phyloP scores from a whole-genome alignment of 2,113 vertebrate species.

The Puma concolor region DNA sequence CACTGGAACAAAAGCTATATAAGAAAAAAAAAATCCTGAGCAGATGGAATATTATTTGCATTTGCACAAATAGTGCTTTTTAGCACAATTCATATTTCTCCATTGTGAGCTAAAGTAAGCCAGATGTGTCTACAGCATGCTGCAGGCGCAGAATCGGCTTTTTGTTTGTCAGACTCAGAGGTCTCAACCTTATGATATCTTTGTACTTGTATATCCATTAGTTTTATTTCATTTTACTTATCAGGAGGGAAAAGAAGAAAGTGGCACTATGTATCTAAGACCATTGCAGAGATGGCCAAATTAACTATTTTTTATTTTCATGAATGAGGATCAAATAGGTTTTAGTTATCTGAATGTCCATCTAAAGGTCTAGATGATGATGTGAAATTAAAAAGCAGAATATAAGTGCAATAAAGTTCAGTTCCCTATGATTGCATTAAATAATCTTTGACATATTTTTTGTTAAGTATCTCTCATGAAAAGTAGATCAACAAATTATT shows the following conservation, averaged over 20 bases:
- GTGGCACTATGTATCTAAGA: constrained; percentile 22
- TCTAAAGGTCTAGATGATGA: constrained; percentile 35
- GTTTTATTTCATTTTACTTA: constrained; percentile 75
- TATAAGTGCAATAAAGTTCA: not conserved
- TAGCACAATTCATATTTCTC: constrained; percentile 69
- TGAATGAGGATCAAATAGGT: constrained; percentile 70
- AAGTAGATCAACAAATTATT: constrained; percentile 37
- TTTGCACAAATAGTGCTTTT: constrained; percentile 83
- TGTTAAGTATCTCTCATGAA: constrained; percentile 7
- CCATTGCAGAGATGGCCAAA: constrained; percentile 20
- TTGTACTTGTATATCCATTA: constrained; percentile 75
- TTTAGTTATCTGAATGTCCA: constrained; percentile 56
- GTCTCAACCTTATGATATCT: constrained; percentile 72
- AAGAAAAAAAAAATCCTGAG: constrained; percentile 70
- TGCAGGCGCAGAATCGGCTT: constrained; percentile 46
- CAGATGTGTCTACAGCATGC: constrained; percentile 74
- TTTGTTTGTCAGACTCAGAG: constrained; percentile 67
- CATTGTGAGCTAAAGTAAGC: constrained; percentile 78
- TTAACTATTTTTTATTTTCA: constrained; percentile 71
- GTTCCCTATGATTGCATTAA: not conserved
- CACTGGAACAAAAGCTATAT: constrained; percentile 82
- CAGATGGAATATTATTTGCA: constrained; percentile 83
- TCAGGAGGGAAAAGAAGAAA: constrained; percentile 59
- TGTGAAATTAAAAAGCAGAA: constrained; percentile 67
- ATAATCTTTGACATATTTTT: constrained; percentile 21